These are phyloP conservation scores for Pseudomyrmex pallidus DNA, from an alignment of 1,140 invertebrate species.

Conservation along the genomic window DNA sequence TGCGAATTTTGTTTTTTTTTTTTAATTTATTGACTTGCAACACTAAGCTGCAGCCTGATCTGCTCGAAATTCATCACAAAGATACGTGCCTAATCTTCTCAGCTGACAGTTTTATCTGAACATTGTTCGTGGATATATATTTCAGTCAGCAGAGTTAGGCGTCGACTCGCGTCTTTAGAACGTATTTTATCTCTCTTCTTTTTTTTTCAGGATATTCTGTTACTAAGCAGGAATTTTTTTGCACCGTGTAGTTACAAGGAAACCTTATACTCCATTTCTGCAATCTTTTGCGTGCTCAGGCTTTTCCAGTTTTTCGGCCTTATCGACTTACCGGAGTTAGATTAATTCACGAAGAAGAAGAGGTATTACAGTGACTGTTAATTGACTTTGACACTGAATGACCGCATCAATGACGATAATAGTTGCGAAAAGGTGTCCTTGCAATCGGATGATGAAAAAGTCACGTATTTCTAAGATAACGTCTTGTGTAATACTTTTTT, in stretches of 20 bases:
- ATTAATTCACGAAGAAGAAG: no score
- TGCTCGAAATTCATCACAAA: background rate
- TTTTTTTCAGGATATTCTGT: background rate
- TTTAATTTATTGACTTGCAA: no score
- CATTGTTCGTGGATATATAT: background rate
- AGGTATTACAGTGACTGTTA: no score
- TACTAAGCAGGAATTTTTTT: slow-evolving; percentile 14
- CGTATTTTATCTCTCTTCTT: slow-evolving; percentile 24
- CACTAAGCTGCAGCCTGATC: background rate
- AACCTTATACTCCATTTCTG: background rate
- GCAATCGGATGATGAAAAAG: no score
- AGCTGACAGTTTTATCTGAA: slow-evolving; percentile 2
- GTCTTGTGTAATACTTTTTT: no score
- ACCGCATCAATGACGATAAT: no score
- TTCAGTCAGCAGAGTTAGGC: slow-evolving; percentile 18
- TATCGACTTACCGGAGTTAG: background rate
- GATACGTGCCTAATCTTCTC: slow-evolving; percentile 34
- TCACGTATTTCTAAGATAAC: no score
- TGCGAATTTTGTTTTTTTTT: background rate
- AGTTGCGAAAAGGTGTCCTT: no score
- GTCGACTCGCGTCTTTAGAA: slow-evolving; percentile 16
- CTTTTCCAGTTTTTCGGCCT: background rate
- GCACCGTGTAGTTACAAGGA: background rate
- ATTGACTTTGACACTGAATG: no score
- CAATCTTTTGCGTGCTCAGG: background rate